Conservation (phyloP, 2,888 invertebrate species). For the Xylota sylvarum region DNA sequence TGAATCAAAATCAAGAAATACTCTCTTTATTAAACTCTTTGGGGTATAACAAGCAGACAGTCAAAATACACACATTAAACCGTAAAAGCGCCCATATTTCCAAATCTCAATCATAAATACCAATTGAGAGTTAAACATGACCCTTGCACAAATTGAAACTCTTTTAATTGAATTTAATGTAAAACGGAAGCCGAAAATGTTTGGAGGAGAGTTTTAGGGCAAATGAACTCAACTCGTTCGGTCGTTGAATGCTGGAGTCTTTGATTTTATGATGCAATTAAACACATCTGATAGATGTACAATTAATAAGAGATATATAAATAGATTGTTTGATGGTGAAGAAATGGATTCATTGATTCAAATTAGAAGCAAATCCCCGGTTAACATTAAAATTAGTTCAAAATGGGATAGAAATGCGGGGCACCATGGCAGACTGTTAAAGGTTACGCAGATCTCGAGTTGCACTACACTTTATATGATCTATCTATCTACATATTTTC, state of each 20-base stretch:
- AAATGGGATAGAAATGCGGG: no score
- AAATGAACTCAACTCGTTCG: slow-evolving; percentile 46
- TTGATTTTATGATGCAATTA: slow-evolving; percentile 15
- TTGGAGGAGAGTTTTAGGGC: slow-evolving; percentile 1
- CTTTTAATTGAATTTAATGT: slow-evolving; percentile 67
- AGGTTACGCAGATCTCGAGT: no score
- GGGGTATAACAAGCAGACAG: neutral
- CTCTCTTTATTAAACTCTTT: neutral
- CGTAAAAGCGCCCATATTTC: slow-evolving; percentile 24
- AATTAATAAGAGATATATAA: slow-evolving; percentile 22
- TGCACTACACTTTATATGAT: no score
- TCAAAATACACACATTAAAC: neutral
- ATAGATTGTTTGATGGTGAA: neutral
- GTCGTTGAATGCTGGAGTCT: slow-evolving; percentile 8
- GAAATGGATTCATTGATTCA: no score
- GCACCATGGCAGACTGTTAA: no score
- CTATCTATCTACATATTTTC: no score
- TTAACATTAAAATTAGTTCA: no score
- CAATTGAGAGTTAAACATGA: slow-evolving; percentile 37
- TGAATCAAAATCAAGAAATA: neutral
- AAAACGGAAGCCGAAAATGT: slow-evolving; percentile 71
- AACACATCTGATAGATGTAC: slow-evolving; percentile 25
- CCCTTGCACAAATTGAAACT: slow-evolving; percentile 49
- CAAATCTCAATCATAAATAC: slow-evolving; percentile 24
- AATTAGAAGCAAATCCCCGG: no score